Conservation (phyloP, 2,113 vertebrate genomes). For the Heterotilapia buettikoferi region DNA sequence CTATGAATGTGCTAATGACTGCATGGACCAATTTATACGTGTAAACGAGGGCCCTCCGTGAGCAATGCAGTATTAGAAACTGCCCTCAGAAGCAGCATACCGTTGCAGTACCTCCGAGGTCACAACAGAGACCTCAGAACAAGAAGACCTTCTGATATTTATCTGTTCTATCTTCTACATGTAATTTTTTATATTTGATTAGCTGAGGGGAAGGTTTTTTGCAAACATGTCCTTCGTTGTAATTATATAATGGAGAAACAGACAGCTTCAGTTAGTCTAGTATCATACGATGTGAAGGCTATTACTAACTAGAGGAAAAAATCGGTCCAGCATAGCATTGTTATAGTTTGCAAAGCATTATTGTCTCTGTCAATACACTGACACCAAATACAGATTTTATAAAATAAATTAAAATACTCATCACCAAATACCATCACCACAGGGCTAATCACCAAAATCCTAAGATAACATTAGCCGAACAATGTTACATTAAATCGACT, state of each 20-base stretch:
- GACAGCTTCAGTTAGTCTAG: background rate
- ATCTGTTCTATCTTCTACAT: background rate
- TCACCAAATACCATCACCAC: background rate
- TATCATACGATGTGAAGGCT: background rate
- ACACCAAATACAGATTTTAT: background rate
- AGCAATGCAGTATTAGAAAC: background rate
- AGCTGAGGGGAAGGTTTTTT: background rate
- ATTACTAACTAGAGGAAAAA: background rate
- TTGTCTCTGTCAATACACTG: background rate
- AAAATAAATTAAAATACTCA: background rate
- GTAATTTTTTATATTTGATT: background rate
- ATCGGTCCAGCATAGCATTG: background rate
- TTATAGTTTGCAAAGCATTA: background rate
- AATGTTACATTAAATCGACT: background rate
- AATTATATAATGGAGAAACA: background rate
- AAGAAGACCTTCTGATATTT: background rate
- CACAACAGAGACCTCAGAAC: background rate
- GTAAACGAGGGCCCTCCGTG: background rate
- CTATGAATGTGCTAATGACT: background rate
- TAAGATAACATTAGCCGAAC: background rate
- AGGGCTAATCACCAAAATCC: background rate
- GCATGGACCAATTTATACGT: accelerated
- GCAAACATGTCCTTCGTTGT: background rate
- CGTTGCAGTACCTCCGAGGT: background rate
- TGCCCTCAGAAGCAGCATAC: background rate